These are phyloP conservation scores for Rhodeus uyekii DNA, from an alignment of 2,797 vertebrate species.

Conservation along the genomic window DNA sequence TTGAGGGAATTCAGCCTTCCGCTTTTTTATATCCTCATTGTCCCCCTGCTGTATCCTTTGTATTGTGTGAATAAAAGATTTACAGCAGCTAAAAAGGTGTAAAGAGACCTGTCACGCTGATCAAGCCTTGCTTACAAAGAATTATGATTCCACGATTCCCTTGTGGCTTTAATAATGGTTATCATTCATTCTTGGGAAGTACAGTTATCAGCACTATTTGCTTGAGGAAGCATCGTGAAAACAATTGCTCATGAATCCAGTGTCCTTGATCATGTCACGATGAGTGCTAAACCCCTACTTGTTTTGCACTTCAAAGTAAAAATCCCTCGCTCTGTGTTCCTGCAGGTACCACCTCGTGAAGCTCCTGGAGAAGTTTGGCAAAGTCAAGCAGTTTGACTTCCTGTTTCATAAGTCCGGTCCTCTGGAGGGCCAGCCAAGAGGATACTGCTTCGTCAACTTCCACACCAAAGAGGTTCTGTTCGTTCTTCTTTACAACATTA, in stretches of 20 bases:
- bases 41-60: conserved; percentile 81
- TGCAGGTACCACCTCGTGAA: conserved; percentile 94
- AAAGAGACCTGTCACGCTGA: conserved; percentile 75
- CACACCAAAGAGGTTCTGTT: conserved; percentile 92
- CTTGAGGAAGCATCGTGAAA: neutral
- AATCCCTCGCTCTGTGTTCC: conserved; percentile 36
- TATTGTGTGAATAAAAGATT: conserved; percentile 84
- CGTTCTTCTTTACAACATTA: neutral
- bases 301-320: neutral
- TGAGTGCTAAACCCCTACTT: neutral
- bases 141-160: conserved; percentile 28
- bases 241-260: neutral
- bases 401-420: conserved; percentile 98
- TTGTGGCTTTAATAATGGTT: neutral
- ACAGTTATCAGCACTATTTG: neutral
- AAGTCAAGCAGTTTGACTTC: conserved; percentile 98
- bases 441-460: conserved; percentile 99
- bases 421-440: conserved; percentile 95
- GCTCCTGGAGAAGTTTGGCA: conserved; percentile 94
- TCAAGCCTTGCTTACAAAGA: conserved; percentile 62
- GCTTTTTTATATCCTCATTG: conserved; percentile 83
- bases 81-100: conserved; percentile 82
- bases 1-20: conserved; percentile 75
- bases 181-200: neutral
- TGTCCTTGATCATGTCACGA: neutral